Percentiles rank a stretch among this genome's conserved stretches.
Evolutionary conservation across 92 coral and sea anemone genomes (phyloP).

Genomic region (Phenganax marumi): DNA sequence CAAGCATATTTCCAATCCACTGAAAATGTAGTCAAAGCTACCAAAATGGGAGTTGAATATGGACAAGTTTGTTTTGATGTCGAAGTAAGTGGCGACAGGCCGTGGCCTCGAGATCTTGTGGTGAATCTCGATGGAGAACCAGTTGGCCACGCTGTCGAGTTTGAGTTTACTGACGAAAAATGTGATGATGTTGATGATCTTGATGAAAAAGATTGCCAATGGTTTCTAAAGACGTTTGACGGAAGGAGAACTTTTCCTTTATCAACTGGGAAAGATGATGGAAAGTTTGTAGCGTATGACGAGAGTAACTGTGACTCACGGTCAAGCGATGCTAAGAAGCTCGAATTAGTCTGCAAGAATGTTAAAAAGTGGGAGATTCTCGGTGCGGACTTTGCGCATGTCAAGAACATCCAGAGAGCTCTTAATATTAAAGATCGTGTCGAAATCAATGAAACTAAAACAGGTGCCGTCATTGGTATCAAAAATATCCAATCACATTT

Average conservation of each 20-base stretch:
- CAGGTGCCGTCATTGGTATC: not conserved
- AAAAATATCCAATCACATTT: not conserved
- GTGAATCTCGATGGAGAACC: conserved; percentile 22
- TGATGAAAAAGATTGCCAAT: conserved; percentile 1
- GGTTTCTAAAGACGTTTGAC: not conserved
- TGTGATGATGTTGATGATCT: not conserved
- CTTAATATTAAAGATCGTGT: conserved; percentile 20
- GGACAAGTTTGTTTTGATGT: conserved; percentile 32
- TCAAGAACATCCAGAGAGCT: conserved; percentile 52
- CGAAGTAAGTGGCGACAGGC: conserved; percentile 3
- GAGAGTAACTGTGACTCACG: not conserved
- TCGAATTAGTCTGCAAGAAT: conserved; percentile 11
- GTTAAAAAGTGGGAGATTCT: conserved; percentile 14
- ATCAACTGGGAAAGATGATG: conserved; percentile 19
- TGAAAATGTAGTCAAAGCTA: not conserved
- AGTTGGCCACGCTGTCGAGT: not conserved
- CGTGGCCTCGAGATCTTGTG: conserved; percentile 18
- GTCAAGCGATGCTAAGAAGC: not conserved
- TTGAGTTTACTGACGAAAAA: conserved; percentile 26
- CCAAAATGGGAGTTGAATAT: not conserved
- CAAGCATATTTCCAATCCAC: conserved; percentile 3
- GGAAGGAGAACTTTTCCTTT: conserved; percentile 7
- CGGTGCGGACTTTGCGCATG: conserved; percentile 53
- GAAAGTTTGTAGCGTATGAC: conserved; percentile 31
- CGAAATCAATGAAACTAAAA: conserved; percentile 4